phyloP scores from a whole-genome alignment of 1,140 invertebrate genomes.

The Drosophila simulans region DNA sequence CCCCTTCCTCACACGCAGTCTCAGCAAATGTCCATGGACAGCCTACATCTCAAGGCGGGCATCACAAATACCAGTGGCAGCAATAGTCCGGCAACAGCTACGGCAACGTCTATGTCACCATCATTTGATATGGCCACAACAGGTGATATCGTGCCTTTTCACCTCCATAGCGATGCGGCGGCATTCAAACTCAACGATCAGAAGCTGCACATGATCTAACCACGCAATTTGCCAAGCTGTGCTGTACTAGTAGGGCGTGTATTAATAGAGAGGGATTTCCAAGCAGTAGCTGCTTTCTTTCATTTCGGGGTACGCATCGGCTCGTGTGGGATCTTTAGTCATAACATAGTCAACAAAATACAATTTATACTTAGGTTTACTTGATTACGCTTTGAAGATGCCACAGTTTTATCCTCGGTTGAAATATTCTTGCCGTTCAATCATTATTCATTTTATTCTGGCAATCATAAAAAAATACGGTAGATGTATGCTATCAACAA shows the following conservation, averaged over 20 bases:
- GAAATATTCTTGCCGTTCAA: neutral
- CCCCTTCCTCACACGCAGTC: slow-evolving; percentile 15
- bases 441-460: neutral
- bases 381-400: neutral
- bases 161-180: slow-evolving; percentile 87
- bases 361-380: slow-evolving; percentile 2
- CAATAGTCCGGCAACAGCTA: slow-evolving; percentile 21
- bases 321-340: slow-evolving; percentile 11
- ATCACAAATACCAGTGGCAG: slow-evolving; percentile 37
- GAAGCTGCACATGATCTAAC: slow-evolving; percentile 75
- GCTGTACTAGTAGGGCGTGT: neutral
- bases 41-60: slow-evolving; percentile 49
- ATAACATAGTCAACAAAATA: slow-evolving; percentile 13
- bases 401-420: slow-evolving; percentile 3
- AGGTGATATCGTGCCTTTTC: slow-evolving; percentile 89
- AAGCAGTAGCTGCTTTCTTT: slow-evolving; percentile 6
- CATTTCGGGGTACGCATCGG: neutral
- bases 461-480: neutral
- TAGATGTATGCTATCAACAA: slow-evolving; percentile 1
- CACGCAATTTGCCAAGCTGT: neutral
- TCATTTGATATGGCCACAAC: slow-evolving; percentile 84
- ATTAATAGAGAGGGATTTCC: slow-evolving; percentile 2
- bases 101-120: slow-evolving; percentile 32
- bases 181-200: slow-evolving; percentile 68
- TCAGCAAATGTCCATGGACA: slow-evolving; percentile 53